Base-by-base conservation (phyloP, 2,797 vertebrate species). In the Linurgus olivaceus region DNA sequence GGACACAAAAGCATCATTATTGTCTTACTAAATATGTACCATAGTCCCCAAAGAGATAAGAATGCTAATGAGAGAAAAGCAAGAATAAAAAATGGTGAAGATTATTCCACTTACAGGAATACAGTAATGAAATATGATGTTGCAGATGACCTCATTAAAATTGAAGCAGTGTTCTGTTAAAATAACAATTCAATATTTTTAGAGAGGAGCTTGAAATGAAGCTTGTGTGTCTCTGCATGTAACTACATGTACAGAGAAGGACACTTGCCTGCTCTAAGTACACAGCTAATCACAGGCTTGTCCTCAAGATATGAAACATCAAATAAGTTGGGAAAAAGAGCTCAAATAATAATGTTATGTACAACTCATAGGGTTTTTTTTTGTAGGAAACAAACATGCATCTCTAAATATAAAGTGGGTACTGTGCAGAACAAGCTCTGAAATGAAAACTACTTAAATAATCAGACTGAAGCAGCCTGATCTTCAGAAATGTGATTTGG, bases 401-500 rank as follows among this genome's bases (percentile, higher is more conserved):
- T 54, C 28, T 88, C 88, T 72, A 58, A 68, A 84, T 70, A 76
- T 62, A 51, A 75, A 93, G 31, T 17, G n/a, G 37, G 23, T 48
- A 59, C 23, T 0, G 3, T 51, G 40, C 33, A 78, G 79, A 91
- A 70, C n/a, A 84, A 80, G 44, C 33, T 88, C 72, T 94, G 84
- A 97, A 96, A 96, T 75, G 67, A 72, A 97, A 97, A 96, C 96
- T 40, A 35, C 55, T 72, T 42, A 40, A 55, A 82, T 61, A 93
- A 89, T 71, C 78, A 88, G 40, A 58, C 50, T 61, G 47, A 88
- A 96, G 78, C 44, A 78, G 93, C 44, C 76, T 96, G 91, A 79
- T 94, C 95, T 91, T 90, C 65, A 96, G 48, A 76, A 95, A 92
- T 91, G 62, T 91, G 92, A 96, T 95, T 95, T 95, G 76, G 57